Percentiles rank a stretch among this genome's conserved stretches.
Evolutionary conservation across 2,113 vertebrate species (phyloP).

Genomic region (Macrotis lagotis): DNA sequence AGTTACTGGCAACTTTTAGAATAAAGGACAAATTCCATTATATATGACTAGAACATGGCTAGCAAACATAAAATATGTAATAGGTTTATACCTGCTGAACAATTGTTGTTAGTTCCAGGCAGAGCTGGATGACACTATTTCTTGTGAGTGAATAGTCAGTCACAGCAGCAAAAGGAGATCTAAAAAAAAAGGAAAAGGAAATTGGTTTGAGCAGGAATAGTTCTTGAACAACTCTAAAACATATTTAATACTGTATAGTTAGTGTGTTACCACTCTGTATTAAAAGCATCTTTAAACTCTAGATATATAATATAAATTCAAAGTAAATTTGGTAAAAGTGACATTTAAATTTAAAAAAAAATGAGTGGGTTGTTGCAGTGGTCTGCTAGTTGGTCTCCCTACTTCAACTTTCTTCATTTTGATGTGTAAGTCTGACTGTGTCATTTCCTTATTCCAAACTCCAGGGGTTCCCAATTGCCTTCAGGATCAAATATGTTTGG

Average conservation of each 20-base stretch:
- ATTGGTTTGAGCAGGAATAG: slow-evolving; percentile 46
- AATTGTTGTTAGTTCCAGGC: slow-evolving; percentile 98
- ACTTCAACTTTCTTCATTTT: not conserved
- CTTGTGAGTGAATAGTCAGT: slow-evolving; percentile 98
- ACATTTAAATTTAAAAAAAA: not conserved
- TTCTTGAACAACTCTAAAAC: slow-evolving; percentile 42
- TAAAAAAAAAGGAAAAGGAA: slow-evolving; percentile 82
- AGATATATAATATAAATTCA: not conserved
- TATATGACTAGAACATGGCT: slow-evolving; percentile 29
- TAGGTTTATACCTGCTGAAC: slow-evolving; percentile 93
- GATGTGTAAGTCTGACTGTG: not conserved
- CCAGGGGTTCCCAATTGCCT: not conserved
- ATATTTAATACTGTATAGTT: not conserved
- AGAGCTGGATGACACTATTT: slow-evolving; percentile 99
- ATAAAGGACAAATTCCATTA: slow-evolving; percentile 12
- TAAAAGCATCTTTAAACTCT: not conserved
- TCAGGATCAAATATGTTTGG: not conserved
- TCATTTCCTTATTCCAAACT: not conserved
- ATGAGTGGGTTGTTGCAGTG: not conserved
- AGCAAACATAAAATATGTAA: slow-evolving; percentile 56
- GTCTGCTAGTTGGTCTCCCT: not conserved
- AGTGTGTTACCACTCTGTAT: not conserved
- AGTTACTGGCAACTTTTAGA: slow-evolving; percentile 40
- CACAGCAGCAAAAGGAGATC: slow-evolving; percentile 98
- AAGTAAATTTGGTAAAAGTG: not conserved